Percentiles rank a stretch among this genome's conserved stretches.
These are phyloP conservation scores for Hylia prasina DNA, from an alignment of 2,113 vertebrate species.

Conservation along the genomic window DNA sequence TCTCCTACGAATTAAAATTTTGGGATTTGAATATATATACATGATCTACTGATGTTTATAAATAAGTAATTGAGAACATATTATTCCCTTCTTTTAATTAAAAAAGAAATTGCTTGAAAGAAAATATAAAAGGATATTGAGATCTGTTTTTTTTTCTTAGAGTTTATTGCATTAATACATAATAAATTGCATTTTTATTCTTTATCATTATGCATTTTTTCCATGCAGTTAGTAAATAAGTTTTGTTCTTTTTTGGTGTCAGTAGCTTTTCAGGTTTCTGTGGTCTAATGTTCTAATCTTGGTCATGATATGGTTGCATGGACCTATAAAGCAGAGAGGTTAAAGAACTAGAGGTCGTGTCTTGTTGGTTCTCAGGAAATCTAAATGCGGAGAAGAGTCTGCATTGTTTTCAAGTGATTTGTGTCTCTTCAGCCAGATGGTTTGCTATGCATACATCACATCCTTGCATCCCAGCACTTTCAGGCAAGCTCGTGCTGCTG, in stretches of 20 bases:
- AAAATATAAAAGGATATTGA: not conserved
- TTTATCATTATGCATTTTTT: not conserved
- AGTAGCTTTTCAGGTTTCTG: not conserved
- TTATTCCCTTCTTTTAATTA: not conserved
- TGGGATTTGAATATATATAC: not conserved
- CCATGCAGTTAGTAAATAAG: not conserved
- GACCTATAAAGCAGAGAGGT: not conserved
- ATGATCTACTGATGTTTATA: not conserved
- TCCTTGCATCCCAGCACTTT: not conserved
- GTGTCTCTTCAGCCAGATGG: fast-evolving
- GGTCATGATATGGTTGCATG: not conserved
- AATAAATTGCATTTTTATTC: not conserved
- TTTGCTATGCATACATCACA: not conserved
- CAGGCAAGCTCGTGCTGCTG: fast-evolving
- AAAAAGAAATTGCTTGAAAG: not conserved
- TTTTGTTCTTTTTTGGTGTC: not conserved
- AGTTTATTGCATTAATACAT: not conserved
- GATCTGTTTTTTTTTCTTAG: not conserved
- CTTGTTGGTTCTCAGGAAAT: not conserved
- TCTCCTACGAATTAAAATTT: not conserved
- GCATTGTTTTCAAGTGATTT: not conserved
- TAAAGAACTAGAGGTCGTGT: not conserved
- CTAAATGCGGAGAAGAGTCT: not conserved
- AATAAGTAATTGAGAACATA: not conserved
- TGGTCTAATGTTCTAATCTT: not conserved